Percentiles rank a stretch among this genome's conserved stretches.
phyloP scores from a whole-genome alignment of 2,888 invertebrate genomes.

The Andrena flavipes region DNA sequence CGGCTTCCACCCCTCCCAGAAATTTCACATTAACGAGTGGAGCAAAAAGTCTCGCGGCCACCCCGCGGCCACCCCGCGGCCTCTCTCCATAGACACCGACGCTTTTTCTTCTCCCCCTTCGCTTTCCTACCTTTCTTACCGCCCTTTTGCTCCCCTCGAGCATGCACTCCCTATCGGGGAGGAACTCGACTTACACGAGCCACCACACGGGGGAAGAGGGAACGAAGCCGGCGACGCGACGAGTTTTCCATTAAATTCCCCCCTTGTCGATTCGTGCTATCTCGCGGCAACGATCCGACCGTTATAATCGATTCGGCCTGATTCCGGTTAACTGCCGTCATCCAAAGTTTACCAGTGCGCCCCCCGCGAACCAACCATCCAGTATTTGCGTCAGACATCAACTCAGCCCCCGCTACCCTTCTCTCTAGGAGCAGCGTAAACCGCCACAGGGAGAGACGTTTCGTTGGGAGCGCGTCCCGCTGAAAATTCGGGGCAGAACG shows the following conservation, averaged over 20 bases:
- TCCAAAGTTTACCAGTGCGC: conserved; percentile 77
- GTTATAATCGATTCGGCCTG: conserved; percentile 81
- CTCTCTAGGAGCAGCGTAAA: conserved; percentile 51
- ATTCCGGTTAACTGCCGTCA: conserved; percentile 81
- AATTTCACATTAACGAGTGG: conserved; percentile 73
- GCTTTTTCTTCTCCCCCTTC: conserved; percentile 11
- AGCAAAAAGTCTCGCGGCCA: conserved; percentile 45
- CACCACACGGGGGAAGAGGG: conserved; percentile 25
- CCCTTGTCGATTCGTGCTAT: conserved; percentile 78
- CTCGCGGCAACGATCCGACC: conserved; percentile 76
- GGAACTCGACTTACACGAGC: conserved; percentile 50
- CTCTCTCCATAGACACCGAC: conserved; percentile 24
- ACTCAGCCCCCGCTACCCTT: conserved; percentile 34
- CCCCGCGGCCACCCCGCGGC: conserved; percentile 9
- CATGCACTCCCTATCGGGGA: conserved; percentile 10
- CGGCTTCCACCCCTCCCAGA: conserved; percentile 58
- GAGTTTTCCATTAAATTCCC: conserved; percentile 78
- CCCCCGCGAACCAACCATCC: conserved; percentile 66
- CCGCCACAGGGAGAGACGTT: conserved; percentile 50
- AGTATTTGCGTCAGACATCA: conserved; percentile 69
- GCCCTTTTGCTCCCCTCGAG: conserved; percentile 28
- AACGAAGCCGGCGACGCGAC: conserved; percentile 35
- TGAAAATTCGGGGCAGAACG: conserved; percentile 7
- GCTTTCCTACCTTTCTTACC: conserved; percentile 17
- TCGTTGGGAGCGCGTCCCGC: conserved; percentile 21